phyloP scores from a whole-genome alignment of 1,140 invertebrate species.

The Leptoteleia sp. region DNA sequence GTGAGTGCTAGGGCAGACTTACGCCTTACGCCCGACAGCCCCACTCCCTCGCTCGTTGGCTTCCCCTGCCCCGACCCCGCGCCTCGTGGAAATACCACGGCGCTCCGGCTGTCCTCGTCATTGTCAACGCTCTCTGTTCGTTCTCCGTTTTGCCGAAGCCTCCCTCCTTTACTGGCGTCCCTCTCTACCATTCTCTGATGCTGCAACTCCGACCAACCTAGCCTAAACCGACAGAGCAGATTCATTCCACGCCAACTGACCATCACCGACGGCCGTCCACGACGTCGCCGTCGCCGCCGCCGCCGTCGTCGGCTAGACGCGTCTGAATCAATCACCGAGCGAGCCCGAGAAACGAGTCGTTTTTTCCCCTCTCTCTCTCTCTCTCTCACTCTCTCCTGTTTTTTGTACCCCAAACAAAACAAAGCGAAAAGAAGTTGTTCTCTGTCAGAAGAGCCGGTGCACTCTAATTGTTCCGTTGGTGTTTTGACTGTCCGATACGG shows the following conservation, averaged over 20 bases:
- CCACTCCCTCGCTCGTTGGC: slow-evolving; percentile 55
- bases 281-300: slow-evolving; percentile 69
- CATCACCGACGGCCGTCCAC: slow-evolving; percentile 80
- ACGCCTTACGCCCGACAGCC: slow-evolving; percentile 74
- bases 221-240: slow-evolving; percentile 79
- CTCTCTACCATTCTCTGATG: slow-evolving; percentile 71
- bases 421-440: background rate
- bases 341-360: slow-evolving; percentile 8
- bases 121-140: slow-evolving; percentile 65
- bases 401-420: no score
- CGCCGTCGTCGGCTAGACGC: slow-evolving; percentile 65
- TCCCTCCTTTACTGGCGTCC: slow-evolving; percentile 66
- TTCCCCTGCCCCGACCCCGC: slow-evolving; percentile 44
- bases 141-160: slow-evolving; percentile 56
- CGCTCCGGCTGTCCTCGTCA: slow-evolving; percentile 60
- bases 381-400: no score
- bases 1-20: slow-evolving; percentile 78
- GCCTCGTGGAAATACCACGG: slow-evolving; percentile 56
- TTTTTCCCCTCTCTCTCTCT: no score
- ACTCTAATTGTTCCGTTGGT: slow-evolving; percentile 13
- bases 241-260: slow-evolving; percentile 82
- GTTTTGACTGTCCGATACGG: slow-evolving; percentile 19
- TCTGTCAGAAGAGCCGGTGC: background rate
- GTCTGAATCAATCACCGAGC: slow-evolving; percentile 35
- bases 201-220: slow-evolving; percentile 78